Conservation (phyloP, 1,140 invertebrate species). For the Micrasema longulum region DNA sequence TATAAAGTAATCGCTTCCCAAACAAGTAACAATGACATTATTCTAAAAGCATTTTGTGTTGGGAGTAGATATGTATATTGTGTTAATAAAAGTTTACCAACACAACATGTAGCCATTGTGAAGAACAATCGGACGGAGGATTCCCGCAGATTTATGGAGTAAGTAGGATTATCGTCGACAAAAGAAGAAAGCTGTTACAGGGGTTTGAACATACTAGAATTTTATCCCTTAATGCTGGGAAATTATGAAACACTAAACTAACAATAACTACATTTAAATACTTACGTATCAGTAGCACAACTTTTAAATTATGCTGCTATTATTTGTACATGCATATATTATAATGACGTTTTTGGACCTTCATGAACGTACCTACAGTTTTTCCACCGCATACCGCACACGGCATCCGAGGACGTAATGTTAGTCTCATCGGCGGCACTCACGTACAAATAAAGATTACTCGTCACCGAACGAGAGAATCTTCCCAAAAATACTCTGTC, state of each 20-base stretch:
- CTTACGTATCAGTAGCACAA: no score
- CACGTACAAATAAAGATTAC: no score
- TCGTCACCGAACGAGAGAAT: no score
- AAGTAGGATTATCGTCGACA: constrained; percentile 31
- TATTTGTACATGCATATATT: no score
- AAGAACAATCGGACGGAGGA: constrained; percentile 6
- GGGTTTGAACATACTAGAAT: background rate
- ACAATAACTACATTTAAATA: no score
- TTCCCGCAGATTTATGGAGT: constrained; percentile 32
- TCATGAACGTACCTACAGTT: no score
- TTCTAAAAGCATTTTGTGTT: constrained; percentile 21
- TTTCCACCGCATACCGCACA: no score
- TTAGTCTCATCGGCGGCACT: no score
- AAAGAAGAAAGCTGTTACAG: constrained; percentile 10
- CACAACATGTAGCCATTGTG: constrained; percentile 25
- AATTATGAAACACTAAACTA: constrained; percentile 11
- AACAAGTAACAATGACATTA: constrained; percentile 33
- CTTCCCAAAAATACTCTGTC: no score
- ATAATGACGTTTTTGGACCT: no score
- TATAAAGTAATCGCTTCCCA: constrained; percentile 20
- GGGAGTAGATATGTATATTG: constrained; percentile 14
- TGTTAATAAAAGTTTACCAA: constrained; percentile 16
- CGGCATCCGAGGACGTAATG: no score
- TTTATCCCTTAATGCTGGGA: constrained; percentile 2
- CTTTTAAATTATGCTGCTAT: no score